Evolutionary conservation across 2,113 vertebrate species (phyloP).

Genomic region (Butorides virescens): DNA sequence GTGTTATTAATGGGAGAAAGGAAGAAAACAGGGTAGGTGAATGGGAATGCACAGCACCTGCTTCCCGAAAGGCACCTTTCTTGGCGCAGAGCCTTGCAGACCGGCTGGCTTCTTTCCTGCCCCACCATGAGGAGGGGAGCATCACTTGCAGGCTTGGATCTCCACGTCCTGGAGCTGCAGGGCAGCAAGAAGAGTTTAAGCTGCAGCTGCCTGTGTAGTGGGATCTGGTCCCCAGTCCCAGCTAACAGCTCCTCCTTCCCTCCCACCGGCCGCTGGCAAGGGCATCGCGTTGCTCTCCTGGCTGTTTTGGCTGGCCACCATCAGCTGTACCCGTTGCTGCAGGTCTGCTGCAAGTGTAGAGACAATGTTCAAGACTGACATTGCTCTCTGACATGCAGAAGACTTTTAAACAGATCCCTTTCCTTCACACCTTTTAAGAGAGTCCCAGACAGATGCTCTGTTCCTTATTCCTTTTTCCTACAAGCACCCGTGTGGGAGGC

Average conservation of each 20-base stretch:
- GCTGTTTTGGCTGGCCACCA: not conserved
- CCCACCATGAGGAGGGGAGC: not conserved
- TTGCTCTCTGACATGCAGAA: accelerated
- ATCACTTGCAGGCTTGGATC: not conserved
- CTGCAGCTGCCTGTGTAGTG: not conserved
- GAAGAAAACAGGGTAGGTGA: not conserved
- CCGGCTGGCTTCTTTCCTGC: accelerated
- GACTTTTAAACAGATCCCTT: not conserved
- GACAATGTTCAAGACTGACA: not conserved
- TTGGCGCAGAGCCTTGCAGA: accelerated
- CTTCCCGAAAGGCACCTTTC: not conserved
- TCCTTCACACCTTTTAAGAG: not conserved
- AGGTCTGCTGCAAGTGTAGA: not conserved
- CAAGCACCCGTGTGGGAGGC: not conserved
- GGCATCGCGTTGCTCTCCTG: accelerated
- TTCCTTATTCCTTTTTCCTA: not conserved
- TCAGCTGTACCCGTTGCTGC: not conserved
- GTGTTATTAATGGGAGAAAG: not conserved
- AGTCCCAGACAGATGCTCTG: not conserved
- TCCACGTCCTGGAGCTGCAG: accelerated
- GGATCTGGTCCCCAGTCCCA: not conserved
- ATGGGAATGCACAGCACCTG: not conserved
- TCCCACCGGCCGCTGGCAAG: not conserved
- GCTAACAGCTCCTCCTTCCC: not conserved
- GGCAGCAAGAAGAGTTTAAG: not conserved